Percentiles rank a stretch among this genome's conserved stretches.
phyloP scores from a whole-genome alignment of 2,113 vertebrate genomes.

The Sphyrna mokarran region DNA sequence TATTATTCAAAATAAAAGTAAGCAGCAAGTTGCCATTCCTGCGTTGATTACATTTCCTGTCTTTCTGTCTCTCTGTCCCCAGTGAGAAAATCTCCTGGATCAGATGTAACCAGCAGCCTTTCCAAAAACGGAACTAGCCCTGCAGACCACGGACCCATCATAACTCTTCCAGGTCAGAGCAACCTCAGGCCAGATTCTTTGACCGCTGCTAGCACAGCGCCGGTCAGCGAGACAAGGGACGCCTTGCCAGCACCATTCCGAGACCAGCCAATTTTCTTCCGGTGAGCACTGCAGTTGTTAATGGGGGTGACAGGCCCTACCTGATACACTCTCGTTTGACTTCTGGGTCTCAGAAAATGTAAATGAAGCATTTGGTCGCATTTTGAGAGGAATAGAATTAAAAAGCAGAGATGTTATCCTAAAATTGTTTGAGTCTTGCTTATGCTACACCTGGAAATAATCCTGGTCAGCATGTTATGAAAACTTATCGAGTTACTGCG shows the following conservation, averaged over 20 bases:
- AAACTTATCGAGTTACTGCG: background rate
- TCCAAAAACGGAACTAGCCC: conserved; percentile 63
- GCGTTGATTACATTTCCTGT: background rate
- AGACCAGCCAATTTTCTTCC: conserved; percentile 92
- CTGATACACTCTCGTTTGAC: background rate
- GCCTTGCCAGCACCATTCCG: conserved; percentile 56
- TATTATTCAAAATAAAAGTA: background rate
- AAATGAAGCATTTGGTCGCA: background rate
- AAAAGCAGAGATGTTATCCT: background rate
- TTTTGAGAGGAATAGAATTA: background rate
- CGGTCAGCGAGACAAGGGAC: conserved; percentile 51
- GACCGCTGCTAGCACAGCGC: conserved; percentile 44
- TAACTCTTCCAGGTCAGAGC: conserved; percentile 78
- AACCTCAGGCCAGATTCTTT: conserved; percentile 59
- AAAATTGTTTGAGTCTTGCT: background rate
- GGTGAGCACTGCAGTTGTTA: conserved; percentile 52
- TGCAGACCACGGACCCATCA: conserved; percentile 75
- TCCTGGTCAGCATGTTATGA: background rate
- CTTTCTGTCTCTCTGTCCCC: conserved; percentile 44
- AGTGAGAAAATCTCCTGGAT: conserved; percentile 60
- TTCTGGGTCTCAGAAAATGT: background rate
- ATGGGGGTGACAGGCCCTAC: background rate
- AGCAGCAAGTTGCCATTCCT: background rate
- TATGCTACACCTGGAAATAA: background rate
- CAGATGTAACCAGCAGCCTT: conserved; percentile 81